Conservation (phyloP, 1,140 invertebrate species). For the fruit fly (Drosophila melanogaster) region Release_6_plus_ISO1_MT NT_033779.5:597001-597500, state of each 20-base stretch:
- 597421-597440: conserved; percentile 38
- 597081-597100: conserved; percentile 80
- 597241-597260: conserved; percentile 67
- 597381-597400: conserved; percentile 33
- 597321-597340: conserved; percentile 20
- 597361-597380: conserved; percentile 83
- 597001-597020: conserved; percentile 29
- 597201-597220: conserved; percentile 81
- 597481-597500: conserved; percentile 80
- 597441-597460: conserved; percentile 60
- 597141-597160: conserved; percentile 40
- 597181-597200: conserved; percentile 32
- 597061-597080: conserved; percentile 57
- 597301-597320: conserved; percentile 43
- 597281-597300: conserved; percentile 47
- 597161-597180: background rate
- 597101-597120: conserved; percentile 21
- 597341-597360: conserved; percentile 39
- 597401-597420: conserved; percentile 57
- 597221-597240: conserved; percentile 83
- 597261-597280: conserved; percentile 48
- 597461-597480: conserved; percentile 70
- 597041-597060: conserved; percentile 54
- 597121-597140: conserved; percentile 25
- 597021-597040: conserved; percentile 64